Base-by-base conservation (phyloP, 2,113 vertebrate species). In the Girardinichthys multiradiatus region DNA sequence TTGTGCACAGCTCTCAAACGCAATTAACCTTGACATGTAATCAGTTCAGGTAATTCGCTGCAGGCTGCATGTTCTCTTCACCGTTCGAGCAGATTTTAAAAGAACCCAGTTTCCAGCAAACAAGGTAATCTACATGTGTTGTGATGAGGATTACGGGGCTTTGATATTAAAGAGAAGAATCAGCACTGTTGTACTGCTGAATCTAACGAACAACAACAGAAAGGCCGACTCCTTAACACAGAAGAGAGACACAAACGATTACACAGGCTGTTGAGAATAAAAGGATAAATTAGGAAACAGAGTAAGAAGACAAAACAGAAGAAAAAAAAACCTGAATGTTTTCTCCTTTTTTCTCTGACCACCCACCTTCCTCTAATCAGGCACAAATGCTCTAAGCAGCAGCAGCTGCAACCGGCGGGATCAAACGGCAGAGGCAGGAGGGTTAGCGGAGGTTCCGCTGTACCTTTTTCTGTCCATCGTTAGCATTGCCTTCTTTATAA, bases 291-390 rank as follows among this genome's bases (percentile, higher is more conserved):
- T 2, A 42, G 45, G 68, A 69, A 64, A 67, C 51, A 37, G 54
- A n/a, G 39, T 57, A 45, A n/a, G 1, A 85, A 75, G 62, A 57
- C 10, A 74, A 33, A 74, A 70, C 84, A 26, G 63, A 74, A 64
- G 31, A 79, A 82, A 77, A 65, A 72, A 35, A 80, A 64, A 83
- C 77, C 70, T 39, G 72, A 73, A 54, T 15, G 57, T 68, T 60
- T 85, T 81, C 45, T 74, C 74, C 74, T 76, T 74, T 82, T 86
- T 84, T 87, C 86, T 90, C 75, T 86, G 93, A 91, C 92, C 92
- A 94, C 93, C 93, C 93, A 93, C 92, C 91, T 93, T 88, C 89
- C 89, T 91, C 75, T 94, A 95, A 94, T 95, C 93, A 94, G 88
- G 89, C 90, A 90, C 92, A 93, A 94, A 94, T 94, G 92, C 91